Evolutionary conservation across 2,113 vertebrate genomes (phyloP), one percentile per base, ranked within the genome.

Genomic region (Stegastes partitus): DNA sequence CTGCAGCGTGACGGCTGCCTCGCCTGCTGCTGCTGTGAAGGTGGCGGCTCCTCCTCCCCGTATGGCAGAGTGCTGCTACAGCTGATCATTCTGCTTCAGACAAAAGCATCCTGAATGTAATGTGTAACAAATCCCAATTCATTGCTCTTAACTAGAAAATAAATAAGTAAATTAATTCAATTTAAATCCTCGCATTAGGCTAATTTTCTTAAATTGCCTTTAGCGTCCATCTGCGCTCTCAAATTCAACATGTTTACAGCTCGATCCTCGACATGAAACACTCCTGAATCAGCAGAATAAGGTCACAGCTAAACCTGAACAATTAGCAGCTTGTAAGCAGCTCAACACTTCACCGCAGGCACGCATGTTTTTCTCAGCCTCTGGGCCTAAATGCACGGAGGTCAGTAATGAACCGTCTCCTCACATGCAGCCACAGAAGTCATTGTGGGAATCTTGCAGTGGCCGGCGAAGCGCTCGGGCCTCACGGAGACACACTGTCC

Each of bases 301-400:
- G 12, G 55, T 76, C 14, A 55, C 18, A 22, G 21, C 45, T 67
- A 53, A 81, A 57, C 5, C 15, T 22, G 21, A 78, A 68, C 68
- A 25, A 53, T 73, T 69, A 77, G 4, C 23, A 62, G 45, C 47
- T 76, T 37, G 1, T 44, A 12, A 74, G 63, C 68, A 53, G 45
- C 47, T 57, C 22, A 70, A 42, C 50, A 58, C 75, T 62, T 71
- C 31, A 42, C 50, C 4, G 3, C 76, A 73, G 47, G 37, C 18
- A 22, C 5, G 9, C 2, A 3, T 21, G 26, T 55, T 57, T 9
- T 65, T 55, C 44, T 64, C 59, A 45, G 22, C 55, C 11, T 22
- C 3, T 26, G 21, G 1, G 39, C 5, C 37, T 50, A 47, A 76
- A 64, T 26, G 11, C 25, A 34, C 26, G 3, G 22, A 65, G 18